phyloP scores from a whole-genome alignment of 2,113 vertebrate species.

The Polyodon spathula region DNA sequence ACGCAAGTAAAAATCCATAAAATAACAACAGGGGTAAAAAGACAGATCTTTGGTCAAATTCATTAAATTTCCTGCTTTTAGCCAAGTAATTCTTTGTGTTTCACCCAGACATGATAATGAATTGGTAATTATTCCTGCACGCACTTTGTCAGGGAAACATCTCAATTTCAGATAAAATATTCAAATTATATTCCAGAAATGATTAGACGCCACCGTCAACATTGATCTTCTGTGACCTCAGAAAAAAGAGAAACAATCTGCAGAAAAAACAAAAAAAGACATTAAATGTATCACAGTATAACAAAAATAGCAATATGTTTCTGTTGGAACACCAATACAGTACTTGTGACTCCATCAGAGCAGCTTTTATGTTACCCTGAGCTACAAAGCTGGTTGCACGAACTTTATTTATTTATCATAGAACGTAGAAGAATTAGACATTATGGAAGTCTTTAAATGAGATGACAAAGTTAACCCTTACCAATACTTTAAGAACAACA shows the following conservation, averaged over 20 bases:
- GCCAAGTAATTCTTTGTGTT: neutral
- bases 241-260: neutral
- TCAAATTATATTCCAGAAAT: no score
- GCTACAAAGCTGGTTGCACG: no score
- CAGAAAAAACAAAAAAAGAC: neutral
- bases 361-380: neutral
- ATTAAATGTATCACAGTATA: neutral
- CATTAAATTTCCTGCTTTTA: neutral
- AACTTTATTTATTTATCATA: no score
- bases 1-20: neutral
- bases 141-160: conserved; percentile 1
- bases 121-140: neutral
- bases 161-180: conserved; percentile 1
- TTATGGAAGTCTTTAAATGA: no score
- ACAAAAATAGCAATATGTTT: neutral
- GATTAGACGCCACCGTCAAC: neutral
- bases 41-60: neutral
- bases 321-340: neutral
- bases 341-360: neutral
- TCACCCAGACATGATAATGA: neutral
- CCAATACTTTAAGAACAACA: no score
- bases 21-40: neutral
- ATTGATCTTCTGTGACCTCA: conserved; percentile 2
- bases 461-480: no score
- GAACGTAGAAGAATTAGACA: no score